Conservation (phyloP, 30 jellyfish, hydroid and myxozoan species). For the Sanderia malayensis region DNA sequence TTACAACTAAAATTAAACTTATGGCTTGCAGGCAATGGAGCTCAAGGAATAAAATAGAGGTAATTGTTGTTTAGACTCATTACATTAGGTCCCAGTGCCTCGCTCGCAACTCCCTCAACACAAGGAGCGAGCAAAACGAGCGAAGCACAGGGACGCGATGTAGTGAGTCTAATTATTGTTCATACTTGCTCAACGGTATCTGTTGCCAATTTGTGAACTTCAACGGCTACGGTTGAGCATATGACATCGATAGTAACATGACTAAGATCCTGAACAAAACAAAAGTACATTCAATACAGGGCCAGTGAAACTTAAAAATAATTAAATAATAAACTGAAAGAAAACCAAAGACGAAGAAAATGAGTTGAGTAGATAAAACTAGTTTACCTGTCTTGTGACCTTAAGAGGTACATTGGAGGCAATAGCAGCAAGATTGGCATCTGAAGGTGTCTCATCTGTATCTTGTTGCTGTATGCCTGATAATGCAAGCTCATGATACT, state of each 20-base stretch:
- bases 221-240: background rate
- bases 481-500: slow-evolving; percentile 68
- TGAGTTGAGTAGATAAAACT: background rate
- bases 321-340: background rate
- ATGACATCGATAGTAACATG: background rate
- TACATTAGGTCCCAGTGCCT: background rate
- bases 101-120: too few species aligned
- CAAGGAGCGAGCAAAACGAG: too few species aligned
- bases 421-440: background rate
- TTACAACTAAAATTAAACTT: too few species aligned
- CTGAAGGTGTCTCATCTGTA: background rate
- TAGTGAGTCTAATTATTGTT: too few species aligned
- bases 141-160: too few species aligned
- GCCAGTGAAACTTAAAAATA: too few species aligned
- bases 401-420: background rate
- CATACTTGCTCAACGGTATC: background rate
- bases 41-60: background rate
- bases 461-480: slow-evolving; percentile 21
- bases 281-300: background rate
- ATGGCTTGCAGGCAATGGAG: background rate
- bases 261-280: background rate
- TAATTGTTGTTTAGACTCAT: background rate
- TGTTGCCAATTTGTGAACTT: background rate
- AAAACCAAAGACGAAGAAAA: background rate
- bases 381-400: background rate